These are phyloP conservation scores for Drosophila pectinifera DNA, from an alignment of 1,140 invertebrate species.

Conservation along the genomic window DNA sequence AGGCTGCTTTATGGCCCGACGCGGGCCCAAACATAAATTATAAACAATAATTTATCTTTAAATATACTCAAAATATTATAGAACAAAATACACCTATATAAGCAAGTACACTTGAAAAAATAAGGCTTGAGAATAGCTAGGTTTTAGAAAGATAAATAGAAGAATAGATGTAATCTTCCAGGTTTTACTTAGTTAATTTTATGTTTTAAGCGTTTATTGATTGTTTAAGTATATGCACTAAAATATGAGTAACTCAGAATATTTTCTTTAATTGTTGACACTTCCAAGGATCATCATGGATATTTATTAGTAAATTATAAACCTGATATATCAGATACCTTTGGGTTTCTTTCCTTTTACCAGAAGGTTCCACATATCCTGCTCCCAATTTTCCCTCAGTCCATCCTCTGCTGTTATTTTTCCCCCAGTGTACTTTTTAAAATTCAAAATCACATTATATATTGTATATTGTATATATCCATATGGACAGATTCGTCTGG, in stretches of 20 bases:
- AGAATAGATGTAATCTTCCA: no score
- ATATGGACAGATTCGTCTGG: conserved; percentile 48
- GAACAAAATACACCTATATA: conserved; percentile 49
- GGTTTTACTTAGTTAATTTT: background rate
- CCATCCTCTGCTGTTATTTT: background rate
- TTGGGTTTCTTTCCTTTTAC: no score
- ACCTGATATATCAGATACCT: no score
- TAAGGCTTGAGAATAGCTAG: background rate
- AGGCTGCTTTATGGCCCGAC: conserved; percentile 74
- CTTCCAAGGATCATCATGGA: background rate
- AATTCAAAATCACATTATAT: conserved; percentile 33
- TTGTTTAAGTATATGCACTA: no score
- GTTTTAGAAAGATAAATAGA: background rate
- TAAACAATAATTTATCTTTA: conserved; percentile 79
- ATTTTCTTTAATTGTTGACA: background rate
- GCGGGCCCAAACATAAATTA: conserved; percentile 75
- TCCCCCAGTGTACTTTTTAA: conserved; percentile 30
- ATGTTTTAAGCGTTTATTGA: background rate
- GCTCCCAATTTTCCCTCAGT: no score
- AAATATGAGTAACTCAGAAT: background rate
- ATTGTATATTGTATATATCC: conserved; percentile 16
- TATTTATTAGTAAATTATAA: no score
- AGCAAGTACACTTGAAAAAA: conserved; percentile 7
- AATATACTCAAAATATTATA: conserved; percentile 54
- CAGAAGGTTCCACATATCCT: no score